Evolutionary conservation across 2,113 vertebrate genomes (phyloP), one percentile per base, ranked within the genome.

Genomic region (Malurus alboscapulatus): DNA sequence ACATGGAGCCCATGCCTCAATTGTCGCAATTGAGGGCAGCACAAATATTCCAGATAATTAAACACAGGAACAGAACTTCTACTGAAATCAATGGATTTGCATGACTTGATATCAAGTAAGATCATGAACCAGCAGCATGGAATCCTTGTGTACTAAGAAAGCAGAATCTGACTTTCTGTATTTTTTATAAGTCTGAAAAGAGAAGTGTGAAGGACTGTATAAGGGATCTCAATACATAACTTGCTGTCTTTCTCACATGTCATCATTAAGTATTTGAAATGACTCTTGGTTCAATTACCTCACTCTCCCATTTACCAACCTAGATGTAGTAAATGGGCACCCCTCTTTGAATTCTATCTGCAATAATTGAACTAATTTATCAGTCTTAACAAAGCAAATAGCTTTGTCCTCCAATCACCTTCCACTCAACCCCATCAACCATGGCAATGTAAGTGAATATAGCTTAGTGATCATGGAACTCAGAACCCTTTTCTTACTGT

Each of bases 361-460:
- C 65, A 82, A n/a, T 88, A 93, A 88, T 22, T 81, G 77, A 87
- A 81, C 40, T 74, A 88, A 87, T 88, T 91, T 18, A 74, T 86
- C 87, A 84, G 48, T 68, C 62, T 59, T 91, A 92, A 93, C 38
- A 93, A 95, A 75, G 71, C 63, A 30, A 84, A 55, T 34, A 84
- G 53, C 16, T 84, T 71, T 87, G 57, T 78, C 61, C 48, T 91
- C 71, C 74, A 59, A 5, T 27, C 34, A 84, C 61, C 51, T 75
- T 91, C 69, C 47, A 32, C 44, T 81, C 69, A 77, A 78, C 71
- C 38, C 20, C 7, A 9, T 54, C 59, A 71, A 34, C 57, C 25
- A 63, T 40, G 18, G 10, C 66, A 40, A 86, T 57, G 26, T 29
- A 94, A 87, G 48, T 53, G 57, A 69, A 55, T n/a, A 58, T 6